Base-by-base conservation (phyloP, 1,140 invertebrate genomes). In the Ceratosolen solmsi region DNA sequence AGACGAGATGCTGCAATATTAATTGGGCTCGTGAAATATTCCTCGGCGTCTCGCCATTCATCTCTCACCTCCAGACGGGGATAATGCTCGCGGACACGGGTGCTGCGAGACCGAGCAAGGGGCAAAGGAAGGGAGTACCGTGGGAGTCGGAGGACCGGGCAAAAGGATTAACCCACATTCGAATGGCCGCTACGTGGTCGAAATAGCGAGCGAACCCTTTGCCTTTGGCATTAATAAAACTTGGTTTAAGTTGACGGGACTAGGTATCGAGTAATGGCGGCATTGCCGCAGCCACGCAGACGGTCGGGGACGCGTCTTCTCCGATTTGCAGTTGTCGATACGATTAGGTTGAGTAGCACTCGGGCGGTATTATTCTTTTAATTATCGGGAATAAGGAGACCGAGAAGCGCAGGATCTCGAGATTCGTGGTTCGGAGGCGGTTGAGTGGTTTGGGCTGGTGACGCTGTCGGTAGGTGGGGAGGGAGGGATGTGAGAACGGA, bases 1-100 rank as follows among this genome's bases (percentile, higher is more conserved):
- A 91, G 90, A 91, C 90, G 90, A 91, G 90, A 89, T 88, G 87
- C 87, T 90, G 89, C 86, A 91, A 89, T 90, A 91, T 91, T 91
- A 91, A 91, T 90, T 87, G 87, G 85, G 86, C 88, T 90, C 89
- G 87, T 91, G 87, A 91, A 91, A 90, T 91, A 90, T 91, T 91
- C 89, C 89, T 88, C 87, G 89, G 86, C 89, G 87, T 90, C 89
- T 91, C 90, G 89, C 89, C 89, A 90, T 91, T 91, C 90, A 90
- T 91, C 90, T 89, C 87, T 87, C 88, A 88, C 86, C 88, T 85
- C 87, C 58, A 25, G n/a, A n/a, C 3, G 7, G 0, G 58, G 7
- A 3, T n/a, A 5, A 2, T 58, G 9, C 68, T n/a, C 22, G 22
- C 7, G 22, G 4, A 7, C 36, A 0, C 27, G 20, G 20, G 5